Base-by-base conservation (phyloP, 2,113 vertebrate genomes). In the Chloebia gouldiae region DNA sequence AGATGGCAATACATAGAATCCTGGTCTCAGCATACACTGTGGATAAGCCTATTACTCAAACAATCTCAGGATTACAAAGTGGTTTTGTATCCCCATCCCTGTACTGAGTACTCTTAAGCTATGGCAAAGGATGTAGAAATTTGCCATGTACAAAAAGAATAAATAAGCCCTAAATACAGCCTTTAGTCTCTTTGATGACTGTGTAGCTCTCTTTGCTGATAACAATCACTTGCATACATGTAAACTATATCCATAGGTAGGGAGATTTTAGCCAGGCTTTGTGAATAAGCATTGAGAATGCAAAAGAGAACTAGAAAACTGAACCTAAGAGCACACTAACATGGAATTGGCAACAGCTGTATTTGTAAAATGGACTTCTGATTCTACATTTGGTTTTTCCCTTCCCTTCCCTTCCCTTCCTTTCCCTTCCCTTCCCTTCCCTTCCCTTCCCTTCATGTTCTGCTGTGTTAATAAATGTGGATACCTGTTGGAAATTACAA, bases 351-450 rank as follows among this genome's bases (percentile, higher is more conserved):
- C 6, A 40, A 35, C 3, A 70, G 33, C 11, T 70, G 61, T 40
- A 30, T 45, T 39, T 61, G 10, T 59, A 77, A 61, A 54, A 84
- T 20, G 3, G 6, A 57, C 77, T 89, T 84, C 8, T 78, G 2
- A 12, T 77, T 64, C 0, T 1, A 8, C 0, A 1, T 57, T 66
- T 65, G 4, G 6, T n/a, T n/a, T n/a, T 28, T 6, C 24, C 21
- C 14, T n/a, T 11, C 31, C 20, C 33, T 49, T 7, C 49, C 27
- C 53, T 45, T n/a, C 31, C 71, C 51, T 59, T 39, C 15, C 56
- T 14, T 35, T 17, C 24, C 69, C 51, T 42, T n/a, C 9, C 37
- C 33, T 45, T 21, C 11, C 25, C 23, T 44, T 21, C 22, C 68
- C 68, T 71, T 31, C 10, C n/a, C 31, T 56, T 19, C 13, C 20